Base-by-base conservation (phyloP, 1,140 invertebrate genomes). In the Pseudobourletiella spinata region DNA sequence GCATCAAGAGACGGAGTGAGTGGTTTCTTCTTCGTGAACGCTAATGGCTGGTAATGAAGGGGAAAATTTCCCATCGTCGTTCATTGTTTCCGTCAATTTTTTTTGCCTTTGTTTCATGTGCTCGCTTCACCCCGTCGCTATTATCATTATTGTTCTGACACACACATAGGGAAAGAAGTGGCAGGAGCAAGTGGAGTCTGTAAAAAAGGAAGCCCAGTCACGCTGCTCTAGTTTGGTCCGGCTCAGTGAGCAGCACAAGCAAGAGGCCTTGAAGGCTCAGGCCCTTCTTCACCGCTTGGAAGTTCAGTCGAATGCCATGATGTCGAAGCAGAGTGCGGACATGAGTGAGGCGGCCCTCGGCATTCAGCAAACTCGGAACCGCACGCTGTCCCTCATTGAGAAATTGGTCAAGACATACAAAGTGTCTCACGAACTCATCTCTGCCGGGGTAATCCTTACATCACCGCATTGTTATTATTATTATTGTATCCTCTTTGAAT, bases 161-260 rank as follows among this genome's bases (percentile, higher is more conserved):
- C n/a, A 30, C 44, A 16, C 44, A 24, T 30, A 69, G 67, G 57
- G 28, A 14, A 65, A 62, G 35, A 69, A 63, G 26, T 62, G 54
- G 58, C 54, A 43, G 44, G 58, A 63, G 16, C 48, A 65, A 59
- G 52, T 61, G 15, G 60, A 63, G 42, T 46, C 51, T 15, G 25
- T 65, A 8, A 57, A 57, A 35, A 65, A 58, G 42, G 67, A 69
- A 32, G 65, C 64, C 1, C 50, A 69, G 30, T 51, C 63, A n/a
- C 63, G 61, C 20, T 65, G 63, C 28, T 69, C 67, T 18, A 65
- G 57, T 44, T 44, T 69, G n/a, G 64, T 69, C 42, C 50, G 67
- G 16, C 39, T 69, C 16, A 69, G 67, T 35, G 67, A 69, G 54
- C 67, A 69, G 24, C 67, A 69, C 25, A 69, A 65, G 46, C 64